Percentiles rank a stretch among this genome's conserved stretches.
These are phyloP conservation scores for Pristionchus exspectatus DNA, from an alignment of 2,888 invertebrate genomes.

Conservation along the genomic window DNA sequence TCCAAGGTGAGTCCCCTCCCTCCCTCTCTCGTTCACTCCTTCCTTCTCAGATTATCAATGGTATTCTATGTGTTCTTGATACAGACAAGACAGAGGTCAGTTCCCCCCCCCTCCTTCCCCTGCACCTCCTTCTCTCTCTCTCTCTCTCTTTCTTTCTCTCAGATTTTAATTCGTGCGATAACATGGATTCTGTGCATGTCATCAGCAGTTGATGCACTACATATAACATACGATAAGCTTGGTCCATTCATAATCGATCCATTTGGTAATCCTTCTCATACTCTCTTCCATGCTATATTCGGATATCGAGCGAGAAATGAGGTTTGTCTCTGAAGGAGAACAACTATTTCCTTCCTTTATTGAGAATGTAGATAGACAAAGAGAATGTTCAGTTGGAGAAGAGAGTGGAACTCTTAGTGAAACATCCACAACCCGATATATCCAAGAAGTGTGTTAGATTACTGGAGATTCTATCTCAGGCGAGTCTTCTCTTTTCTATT, in stretches of 20 bases:
- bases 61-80: slow-evolving; percentile 72
- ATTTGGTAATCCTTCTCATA: slow-evolving; percentile 74
- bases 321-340: not conserved
- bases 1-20: slow-evolving; percentile 81
- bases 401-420: slow-evolving; percentile 60
- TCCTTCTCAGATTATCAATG: slow-evolving; percentile 67
- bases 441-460: slow-evolving; percentile 66
- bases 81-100: slow-evolving; percentile 73
- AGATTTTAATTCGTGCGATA: slow-evolving; percentile 68
- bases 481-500: slow-evolving; percentile 49
- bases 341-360: not conserved
- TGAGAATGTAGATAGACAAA: not conserved
- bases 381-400: slow-evolving; percentile 56
- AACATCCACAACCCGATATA: slow-evolving; percentile 67
- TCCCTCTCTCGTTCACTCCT: not conserved
- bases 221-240: slow-evolving; percentile 71
- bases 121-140: not conserved
- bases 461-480: slow-evolving; percentile 66
- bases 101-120: not conserved
- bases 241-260: slow-evolving; percentile 70
- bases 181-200: slow-evolving; percentile 75
- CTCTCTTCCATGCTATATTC: slow-evolving; percentile 61
- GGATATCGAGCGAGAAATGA: slow-evolving; percentile 50
- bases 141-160: not conserved
- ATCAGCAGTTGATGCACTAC: slow-evolving; percentile 73